phyloP scores from a whole-genome alignment of 1,140 invertebrate species.

The Heliconius hewitsoni region DNA sequence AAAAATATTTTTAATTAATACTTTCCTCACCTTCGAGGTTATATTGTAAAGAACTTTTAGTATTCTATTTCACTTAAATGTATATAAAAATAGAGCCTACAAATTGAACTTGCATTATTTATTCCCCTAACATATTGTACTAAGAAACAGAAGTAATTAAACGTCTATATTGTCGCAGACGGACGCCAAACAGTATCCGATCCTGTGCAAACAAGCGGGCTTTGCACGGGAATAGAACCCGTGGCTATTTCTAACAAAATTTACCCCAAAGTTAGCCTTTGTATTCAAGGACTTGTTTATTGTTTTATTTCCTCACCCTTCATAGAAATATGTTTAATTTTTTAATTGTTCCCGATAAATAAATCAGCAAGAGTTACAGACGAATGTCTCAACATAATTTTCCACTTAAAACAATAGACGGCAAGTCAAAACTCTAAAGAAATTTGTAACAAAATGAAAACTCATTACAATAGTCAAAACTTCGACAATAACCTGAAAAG shows the following conservation, averaged over 20 bases:
- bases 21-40: too few relatives aligned
- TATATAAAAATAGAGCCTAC: not conserved
- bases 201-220: conserved; percentile 52
- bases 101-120: not conserved
- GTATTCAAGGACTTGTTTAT: conserved; percentile 32
- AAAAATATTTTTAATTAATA: too few relatives aligned
- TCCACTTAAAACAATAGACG: conserved; percentile 13
- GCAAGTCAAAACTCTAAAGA: not conserved
- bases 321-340: not conserved
- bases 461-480: not conserved
- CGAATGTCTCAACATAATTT: conserved; percentile 1
- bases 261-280: conserved; percentile 31
- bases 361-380: not conserved
- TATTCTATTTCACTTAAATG: not conserved
- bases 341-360: conserved; percentile 1
- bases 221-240: conserved; percentile 44
- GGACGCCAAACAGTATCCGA: conserved; percentile 54
- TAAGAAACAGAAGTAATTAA: conserved; percentile 41
- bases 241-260: conserved; percentile 28
- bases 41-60: not conserved
- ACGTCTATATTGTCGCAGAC: conserved; percentile 60
- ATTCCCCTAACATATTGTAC: not conserved
- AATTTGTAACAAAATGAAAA: conserved; percentile 13
- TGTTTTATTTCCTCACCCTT: conserved; percentile 27
- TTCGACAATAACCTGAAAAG: conserved; percentile 12